Evolutionary conservation across 2,888 invertebrate genomes (phyloP).

Genomic region (Silvanus unidentatus): DNA sequence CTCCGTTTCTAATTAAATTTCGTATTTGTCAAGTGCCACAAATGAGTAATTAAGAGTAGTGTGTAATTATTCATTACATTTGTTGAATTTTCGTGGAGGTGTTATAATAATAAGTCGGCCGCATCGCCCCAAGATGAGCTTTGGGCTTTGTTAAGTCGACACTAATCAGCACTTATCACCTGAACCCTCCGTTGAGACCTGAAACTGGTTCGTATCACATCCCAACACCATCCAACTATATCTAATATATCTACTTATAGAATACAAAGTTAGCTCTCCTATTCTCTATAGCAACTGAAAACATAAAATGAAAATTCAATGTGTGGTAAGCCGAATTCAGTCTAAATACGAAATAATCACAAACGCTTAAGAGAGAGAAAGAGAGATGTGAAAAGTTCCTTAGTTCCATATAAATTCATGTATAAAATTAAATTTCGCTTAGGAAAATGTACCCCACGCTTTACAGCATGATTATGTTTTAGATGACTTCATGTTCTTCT

Average conservation of each 20-base stretch:
- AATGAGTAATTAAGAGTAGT: conserved; percentile 8
- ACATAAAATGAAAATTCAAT: too few relatives aligned
- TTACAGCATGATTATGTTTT: too few relatives aligned
- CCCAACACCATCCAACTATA: not conserved
- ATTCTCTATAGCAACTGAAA: too few relatives aligned
- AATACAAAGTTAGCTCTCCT: too few relatives aligned
- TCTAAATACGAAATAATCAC: not conserved
- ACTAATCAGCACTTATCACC: conserved; percentile 36
- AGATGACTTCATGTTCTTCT: too few relatives aligned
- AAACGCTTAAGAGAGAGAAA: not conserved
- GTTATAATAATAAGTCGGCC: conserved; percentile 11
- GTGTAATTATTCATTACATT: conserved; percentile 20
- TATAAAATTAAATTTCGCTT: conserved; percentile 1
- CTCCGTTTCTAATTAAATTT: conserved; percentile 5
- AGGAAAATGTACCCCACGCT: not conserved
- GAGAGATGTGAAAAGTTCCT: not conserved
- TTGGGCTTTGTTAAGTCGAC: conserved; percentile 32
- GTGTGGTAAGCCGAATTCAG: too few relatives aligned
- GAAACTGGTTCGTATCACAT: conserved; percentile 6
- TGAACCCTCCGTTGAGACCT: conserved; percentile 28
- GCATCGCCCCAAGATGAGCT: conserved; percentile 20
- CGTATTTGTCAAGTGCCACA: conserved; percentile 4
- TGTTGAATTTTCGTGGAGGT: conserved; percentile 15
- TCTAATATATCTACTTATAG: not conserved
- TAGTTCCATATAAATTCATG: conserved; percentile 1